These are phyloP conservation scores for Bergia sp. DNA, from an alignment of 92 coral and sea anemone genomes.

Conservation along the genomic window DNA sequence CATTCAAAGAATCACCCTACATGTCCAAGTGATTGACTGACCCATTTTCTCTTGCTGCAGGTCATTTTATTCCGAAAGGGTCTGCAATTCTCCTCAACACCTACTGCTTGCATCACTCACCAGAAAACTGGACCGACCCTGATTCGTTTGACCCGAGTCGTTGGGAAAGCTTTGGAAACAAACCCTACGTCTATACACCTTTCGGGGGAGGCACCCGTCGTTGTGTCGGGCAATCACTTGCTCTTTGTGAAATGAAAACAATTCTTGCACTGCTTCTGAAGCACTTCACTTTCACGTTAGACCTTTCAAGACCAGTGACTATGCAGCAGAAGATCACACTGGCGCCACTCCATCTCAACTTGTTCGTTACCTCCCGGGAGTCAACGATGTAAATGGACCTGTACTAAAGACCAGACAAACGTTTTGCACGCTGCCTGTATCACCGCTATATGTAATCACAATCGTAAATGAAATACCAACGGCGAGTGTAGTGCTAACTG, in stretches of 20 bases:
- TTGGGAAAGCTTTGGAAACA: constrained; percentile 46
- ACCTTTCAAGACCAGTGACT: constrained; percentile 42
- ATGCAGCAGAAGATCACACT: constrained; percentile 53
- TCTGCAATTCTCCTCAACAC: constrained; percentile 57
- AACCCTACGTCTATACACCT: constrained; percentile 47
- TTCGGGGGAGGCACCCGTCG: constrained; percentile 67
- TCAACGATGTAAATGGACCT: neutral
- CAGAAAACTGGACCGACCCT: constrained; percentile 46
- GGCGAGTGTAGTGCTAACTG: too few relatives aligned
- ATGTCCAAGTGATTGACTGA: neutral
- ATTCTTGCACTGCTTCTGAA: constrained; percentile 54
- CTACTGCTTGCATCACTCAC: constrained; percentile 55
- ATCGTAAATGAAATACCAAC: too few relatives aligned
- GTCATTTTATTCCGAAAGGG: constrained; percentile 58
- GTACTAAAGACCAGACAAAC: neutral
- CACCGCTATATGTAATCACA: too few relatives aligned
- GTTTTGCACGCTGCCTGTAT: neutral
- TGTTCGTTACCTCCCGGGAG: constrained; percentile 16
- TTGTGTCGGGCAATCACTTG: constrained; percentile 62
- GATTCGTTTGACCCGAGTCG: constrained; percentile 62
- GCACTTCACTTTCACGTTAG: constrained; percentile 48
- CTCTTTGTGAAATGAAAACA: constrained; percentile 60
- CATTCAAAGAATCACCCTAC: too few relatives aligned
- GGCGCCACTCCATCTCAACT: constrained; percentile 45
- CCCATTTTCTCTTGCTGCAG: constrained; percentile 36